Conservation (phyloP, 2,888 invertebrate genomes). For the Aspidiotus destructor region DNA sequence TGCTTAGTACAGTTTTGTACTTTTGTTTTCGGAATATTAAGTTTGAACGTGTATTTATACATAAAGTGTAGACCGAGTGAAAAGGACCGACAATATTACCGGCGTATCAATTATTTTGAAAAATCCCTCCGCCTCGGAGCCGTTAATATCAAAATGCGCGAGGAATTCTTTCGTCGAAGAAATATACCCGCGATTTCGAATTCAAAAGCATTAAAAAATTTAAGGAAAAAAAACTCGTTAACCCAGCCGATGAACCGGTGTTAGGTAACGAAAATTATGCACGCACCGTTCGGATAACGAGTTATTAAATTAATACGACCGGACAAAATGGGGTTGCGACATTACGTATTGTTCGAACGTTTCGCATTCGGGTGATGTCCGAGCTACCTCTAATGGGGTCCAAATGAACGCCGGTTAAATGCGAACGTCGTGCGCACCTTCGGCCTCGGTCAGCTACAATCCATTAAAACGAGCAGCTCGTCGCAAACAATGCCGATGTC, state of each 20-base stretch:
- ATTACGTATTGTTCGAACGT: neutral
- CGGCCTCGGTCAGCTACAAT: neutral
- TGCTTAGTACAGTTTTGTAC: neutral
- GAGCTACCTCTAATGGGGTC: slow-evolving; percentile 21
- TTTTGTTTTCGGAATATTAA: too few relatives aligned
- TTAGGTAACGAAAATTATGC: too few relatives aligned
- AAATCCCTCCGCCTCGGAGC: too few relatives aligned
- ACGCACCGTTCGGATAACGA: neutral
- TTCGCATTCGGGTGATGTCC: slow-evolving; percentile 10
- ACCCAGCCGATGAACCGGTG: neutral
- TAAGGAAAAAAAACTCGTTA: neutral
- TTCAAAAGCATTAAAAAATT: neutral
- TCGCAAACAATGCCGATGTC: slow-evolving; percentile 4
- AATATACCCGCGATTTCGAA: neutral
- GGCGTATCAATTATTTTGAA: too few relatives aligned
- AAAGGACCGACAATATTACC: too few relatives aligned
- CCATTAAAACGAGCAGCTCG: neutral
- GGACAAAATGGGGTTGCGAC: slow-evolving; percentile 9
- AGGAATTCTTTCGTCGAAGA: too few relatives aligned
- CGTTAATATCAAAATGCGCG: too few relatives aligned
- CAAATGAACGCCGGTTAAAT: slow-evolving; percentile 27
- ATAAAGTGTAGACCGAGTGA: too few relatives aligned
- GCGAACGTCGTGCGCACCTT: neutral
- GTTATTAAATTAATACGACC: slow-evolving; percentile 7
- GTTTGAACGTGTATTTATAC: too few relatives aligned